phyloP scores from a whole-genome alignment of 2,888 invertebrate species.

The Biston betularia region DNA sequence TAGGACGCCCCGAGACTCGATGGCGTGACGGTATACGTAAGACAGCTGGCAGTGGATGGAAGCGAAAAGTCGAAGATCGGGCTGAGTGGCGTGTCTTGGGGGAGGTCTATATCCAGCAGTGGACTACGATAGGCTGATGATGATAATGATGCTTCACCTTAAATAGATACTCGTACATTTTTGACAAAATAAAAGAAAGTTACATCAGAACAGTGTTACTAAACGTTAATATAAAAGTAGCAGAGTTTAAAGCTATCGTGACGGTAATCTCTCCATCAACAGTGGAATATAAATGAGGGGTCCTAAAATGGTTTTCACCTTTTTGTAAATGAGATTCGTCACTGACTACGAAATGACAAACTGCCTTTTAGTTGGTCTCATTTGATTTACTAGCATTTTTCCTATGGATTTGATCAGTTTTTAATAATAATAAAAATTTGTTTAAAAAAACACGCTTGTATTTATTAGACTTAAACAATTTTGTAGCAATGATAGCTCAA shows the following conservation, averaged over 20 bases:
- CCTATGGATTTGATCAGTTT: neutral
- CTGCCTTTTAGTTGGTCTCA: slow-evolving; percentile 8
- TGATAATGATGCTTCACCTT: too few relatives aligned
- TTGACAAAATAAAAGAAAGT: slow-evolving; percentile 3
- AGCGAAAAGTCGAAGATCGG: too few relatives aligned
- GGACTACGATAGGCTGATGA: too few relatives aligned
- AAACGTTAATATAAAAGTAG: slow-evolving; percentile 12
- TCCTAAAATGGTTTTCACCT: slow-evolving; percentile 31
- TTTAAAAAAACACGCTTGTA: neutral
- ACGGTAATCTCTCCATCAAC: slow-evolving; percentile 15
- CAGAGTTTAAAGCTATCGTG: slow-evolving; percentile 13
- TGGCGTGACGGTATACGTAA: too few relatives aligned
- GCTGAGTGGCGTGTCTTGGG: too few relatives aligned
- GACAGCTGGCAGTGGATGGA: too few relatives aligned
- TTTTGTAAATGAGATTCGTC: slow-evolving; percentile 23
- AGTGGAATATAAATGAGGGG: slow-evolving; percentile 24
- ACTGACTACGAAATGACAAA: slow-evolving; percentile 22
- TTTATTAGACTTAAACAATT: too few relatives aligned
- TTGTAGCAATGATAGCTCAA: too few relatives aligned
- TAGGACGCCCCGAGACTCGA: too few relatives aligned
- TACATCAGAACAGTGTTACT: neutral
- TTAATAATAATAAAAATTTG: neutral
- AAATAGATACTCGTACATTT: too few relatives aligned
- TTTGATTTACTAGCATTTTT: neutral
- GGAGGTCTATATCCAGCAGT: too few relatives aligned